Conservation (phyloP, 2,888 invertebrate genomes). For the Quadriops clusia region DNA sequence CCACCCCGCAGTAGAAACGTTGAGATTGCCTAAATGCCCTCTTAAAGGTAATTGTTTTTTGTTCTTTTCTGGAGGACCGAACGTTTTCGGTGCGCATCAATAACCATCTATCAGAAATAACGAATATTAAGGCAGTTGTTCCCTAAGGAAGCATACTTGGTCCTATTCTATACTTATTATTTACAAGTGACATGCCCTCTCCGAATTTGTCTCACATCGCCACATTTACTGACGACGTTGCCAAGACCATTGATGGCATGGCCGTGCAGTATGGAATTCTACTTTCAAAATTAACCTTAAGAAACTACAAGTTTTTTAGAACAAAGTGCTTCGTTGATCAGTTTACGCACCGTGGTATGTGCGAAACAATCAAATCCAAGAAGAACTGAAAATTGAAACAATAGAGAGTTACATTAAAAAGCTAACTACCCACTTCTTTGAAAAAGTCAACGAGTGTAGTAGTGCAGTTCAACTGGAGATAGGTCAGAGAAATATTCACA, state of each 20-base stretch:
- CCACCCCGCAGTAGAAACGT: no score
- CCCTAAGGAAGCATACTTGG: slow-evolving; percentile 18
- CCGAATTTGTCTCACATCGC: slow-evolving; percentile 8
- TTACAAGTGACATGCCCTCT: slow-evolving; percentile 18
- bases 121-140: slow-evolving; percentile 19
- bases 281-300: not conserved
- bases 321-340: not conserved
- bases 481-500: no score
- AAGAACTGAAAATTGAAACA: not conserved
- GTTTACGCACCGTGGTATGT: slow-evolving; percentile 1
- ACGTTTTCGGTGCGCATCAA: slow-evolving; percentile 15
- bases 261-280: not conserved
- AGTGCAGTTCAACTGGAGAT: no score
- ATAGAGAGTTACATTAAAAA: not conserved
- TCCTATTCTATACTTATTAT: slow-evolving; percentile 17
- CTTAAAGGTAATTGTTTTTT: slow-evolving; percentile 16
- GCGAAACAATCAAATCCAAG: slow-evolving; percentile 1
- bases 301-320: not conserved
- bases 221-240: slow-evolving; percentile 13
- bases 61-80: slow-evolving; percentile 18
- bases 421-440: no score
- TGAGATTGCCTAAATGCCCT: no score
- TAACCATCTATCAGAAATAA: no score
- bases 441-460: no score
- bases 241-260: slow-evolving; percentile 1